Percentiles rank a stretch among this genome's conserved stretches.
These are phyloP conservation scores for Cepaea nemoralis DNA, from an alignment of 1,140 invertebrate genomes.

Conservation along the genomic window DNA sequence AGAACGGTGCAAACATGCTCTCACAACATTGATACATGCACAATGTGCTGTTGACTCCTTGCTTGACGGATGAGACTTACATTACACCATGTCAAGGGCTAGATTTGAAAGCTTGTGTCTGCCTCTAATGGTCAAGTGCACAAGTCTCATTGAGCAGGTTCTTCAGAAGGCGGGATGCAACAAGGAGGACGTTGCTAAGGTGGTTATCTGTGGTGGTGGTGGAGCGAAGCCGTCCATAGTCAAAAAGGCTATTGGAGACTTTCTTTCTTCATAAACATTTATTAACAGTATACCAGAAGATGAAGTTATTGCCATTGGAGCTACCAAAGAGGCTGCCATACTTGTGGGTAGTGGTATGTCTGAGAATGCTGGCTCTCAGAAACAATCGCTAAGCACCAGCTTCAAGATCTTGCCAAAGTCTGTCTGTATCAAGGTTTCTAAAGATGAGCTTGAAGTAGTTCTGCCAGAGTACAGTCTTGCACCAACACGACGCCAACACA, in stretches of 20 bases:
- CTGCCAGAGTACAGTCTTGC: slow-evolving; percentile 57
- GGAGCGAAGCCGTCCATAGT: slow-evolving; percentile 82
- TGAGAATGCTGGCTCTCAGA: slow-evolving; percentile 44
- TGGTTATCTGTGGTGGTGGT: slow-evolving; percentile 81
- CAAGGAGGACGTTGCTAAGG: slow-evolving; percentile 64
- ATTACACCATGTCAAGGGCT: slow-evolving; percentile 68
- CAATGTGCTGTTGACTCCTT: slow-evolving; percentile 71
- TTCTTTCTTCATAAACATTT: slow-evolving; percentile 78
- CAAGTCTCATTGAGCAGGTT: slow-evolving; percentile 57
- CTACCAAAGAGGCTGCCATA: slow-evolving; percentile 77
- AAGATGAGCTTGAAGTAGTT: slow-evolving; percentile 46
- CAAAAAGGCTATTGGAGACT: slow-evolving; percentile 77
- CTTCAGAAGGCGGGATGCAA: slow-evolving; percentile 88
- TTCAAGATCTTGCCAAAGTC: slow-evolving; percentile 50
- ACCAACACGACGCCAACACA: slow-evolving; percentile 60
- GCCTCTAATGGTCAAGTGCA: slow-evolving; percentile 63
- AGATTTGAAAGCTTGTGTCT: slow-evolving; percentile 71
- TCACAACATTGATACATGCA: slow-evolving; percentile 70
- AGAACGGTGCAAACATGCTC: slow-evolving; percentile 72
- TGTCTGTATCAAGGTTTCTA: slow-evolving; percentile 53
- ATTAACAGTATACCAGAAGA: slow-evolving; percentile 78
- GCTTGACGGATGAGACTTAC: slow-evolving; percentile 68
- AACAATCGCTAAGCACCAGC: slow-evolving; percentile 46
- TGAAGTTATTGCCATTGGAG: slow-evolving; percentile 84
- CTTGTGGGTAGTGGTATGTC: slow-evolving; percentile 56